Evolutionary conservation across 2,797 vertebrate species (phyloP).

Genomic region (Fistularia commersonii): DNA sequence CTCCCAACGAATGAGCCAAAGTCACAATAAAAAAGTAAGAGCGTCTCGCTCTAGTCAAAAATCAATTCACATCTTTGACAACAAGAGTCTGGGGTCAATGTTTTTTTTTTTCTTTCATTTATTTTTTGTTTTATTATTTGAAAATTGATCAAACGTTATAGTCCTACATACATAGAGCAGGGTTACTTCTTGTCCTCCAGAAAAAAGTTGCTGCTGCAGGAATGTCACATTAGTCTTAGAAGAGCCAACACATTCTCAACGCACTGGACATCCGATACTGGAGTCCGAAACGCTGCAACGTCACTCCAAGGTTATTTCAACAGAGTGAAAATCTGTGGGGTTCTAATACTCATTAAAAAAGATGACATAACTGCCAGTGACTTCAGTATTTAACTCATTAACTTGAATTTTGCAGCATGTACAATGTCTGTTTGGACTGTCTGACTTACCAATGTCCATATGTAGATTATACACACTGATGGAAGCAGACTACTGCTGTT

Average conservation of each 20-base stretch:
- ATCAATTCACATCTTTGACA: constrained; percentile 40
- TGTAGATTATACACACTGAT: constrained; percentile 24
- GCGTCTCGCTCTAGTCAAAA: constrained; percentile 20
- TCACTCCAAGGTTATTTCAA: constrained; percentile 12
- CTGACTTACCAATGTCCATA: constrained; percentile 29
- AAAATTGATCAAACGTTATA: constrained; percentile 23
- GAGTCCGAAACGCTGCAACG: constrained; percentile 22
- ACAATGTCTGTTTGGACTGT: constrained; percentile 18
- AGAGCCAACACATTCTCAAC: constrained; percentile 19
- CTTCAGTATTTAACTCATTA: constrained; percentile 56
- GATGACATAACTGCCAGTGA: constrained; percentile 39
- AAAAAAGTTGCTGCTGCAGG: constrained; percentile 20
- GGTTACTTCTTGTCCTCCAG: constrained; percentile 18
- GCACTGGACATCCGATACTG: constrained; percentile 10
- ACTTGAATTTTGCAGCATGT: constrained; percentile 46
- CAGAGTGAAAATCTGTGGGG: constrained; percentile 1
- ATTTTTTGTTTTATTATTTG: constrained; percentile 2
- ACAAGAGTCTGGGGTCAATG: constrained; percentile 12
- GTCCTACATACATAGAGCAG: constrained; percentile 14
- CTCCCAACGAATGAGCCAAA: constrained; percentile 34
- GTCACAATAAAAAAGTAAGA: constrained; percentile 20
- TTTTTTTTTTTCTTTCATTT: constrained; percentile 17
- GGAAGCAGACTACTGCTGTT: constrained; percentile 17
- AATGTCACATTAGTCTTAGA: constrained; percentile 40
- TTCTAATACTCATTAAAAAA: constrained; percentile 3